Base-by-base conservation (phyloP, 2,113 vertebrate genomes). In the Malurus cyaneus region DNA sequence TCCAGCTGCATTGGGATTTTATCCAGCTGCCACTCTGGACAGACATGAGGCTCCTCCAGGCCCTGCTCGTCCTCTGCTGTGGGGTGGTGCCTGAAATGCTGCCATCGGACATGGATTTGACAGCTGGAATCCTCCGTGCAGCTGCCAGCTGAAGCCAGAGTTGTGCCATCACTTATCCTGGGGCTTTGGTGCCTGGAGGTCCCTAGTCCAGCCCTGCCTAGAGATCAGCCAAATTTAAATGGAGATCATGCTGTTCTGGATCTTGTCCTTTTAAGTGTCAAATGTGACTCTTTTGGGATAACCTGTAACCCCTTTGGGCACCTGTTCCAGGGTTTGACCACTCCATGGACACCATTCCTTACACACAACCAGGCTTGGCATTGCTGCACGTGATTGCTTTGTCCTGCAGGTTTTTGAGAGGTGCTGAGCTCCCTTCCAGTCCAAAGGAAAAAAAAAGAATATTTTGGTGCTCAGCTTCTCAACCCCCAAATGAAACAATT, bases 171-270 rank as follows among this genome's bases (percentile, higher is more conserved):
- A 16, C 28, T 56, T 5, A 20, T 18, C 21, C 31, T 32, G 53
- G 39, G 26, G 65, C 11, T 65, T 16, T 65, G n/a, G n/a, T 9
- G 78, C 70, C 65, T 85, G 24, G n/a, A 41, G 14, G 23, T 36
- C 28, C 26, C 71, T 39, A 26, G 18, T 4, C 39, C 72, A 80
- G 23, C 34, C 34, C 16, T 60, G n/a, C 47, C 41, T 39, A 69
- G 59, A n/a, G 15, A 66, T 26, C 13, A 39, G 18, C 2, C 60
- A 61, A 0, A 7, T 54, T 17, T 4, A 4, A 54, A 54, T 0
- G 14, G 29, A 73, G 15, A 32, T 46, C 16, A 32, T 0, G 0
- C 14, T 73, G 17, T 14, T n/a, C 24, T 44, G 36, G 18, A 16
- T 24, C 16, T 5, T 56, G 18, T 12, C 19, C 26, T 34, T 52